Evolutionary conservation across 2,888 invertebrate species (phyloP).

Genomic region (Dolichopus griseipennis): DNA sequence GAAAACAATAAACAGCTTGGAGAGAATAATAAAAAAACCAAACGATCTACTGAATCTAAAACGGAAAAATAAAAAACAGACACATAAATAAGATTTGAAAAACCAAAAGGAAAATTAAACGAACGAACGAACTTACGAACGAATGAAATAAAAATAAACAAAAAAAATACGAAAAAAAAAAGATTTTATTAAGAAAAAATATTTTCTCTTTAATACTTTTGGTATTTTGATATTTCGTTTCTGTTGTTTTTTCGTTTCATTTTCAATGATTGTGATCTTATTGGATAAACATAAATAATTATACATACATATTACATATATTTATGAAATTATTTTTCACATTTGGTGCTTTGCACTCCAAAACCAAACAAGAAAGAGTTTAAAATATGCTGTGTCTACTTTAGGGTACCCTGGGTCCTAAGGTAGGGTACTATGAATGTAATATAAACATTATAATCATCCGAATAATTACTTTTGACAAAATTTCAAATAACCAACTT

Average conservation of each 20-base stretch:
- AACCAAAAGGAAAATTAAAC: background rate
- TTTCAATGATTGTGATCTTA: slow-evolving; percentile 2
- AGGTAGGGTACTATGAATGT: no score
- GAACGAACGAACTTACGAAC: no score
- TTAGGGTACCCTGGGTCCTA: no score
- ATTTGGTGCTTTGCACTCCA: background rate
- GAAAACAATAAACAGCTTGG: background rate
- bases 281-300: slow-evolving; percentile 1
- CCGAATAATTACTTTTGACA: no score
- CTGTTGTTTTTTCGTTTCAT: no score
- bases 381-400: no score
- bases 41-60: background rate
- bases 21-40: no score
- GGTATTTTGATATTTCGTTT: background rate
- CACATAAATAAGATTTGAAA: background rate
- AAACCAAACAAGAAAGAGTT: background rate
- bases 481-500: no score
- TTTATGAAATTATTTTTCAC: background rate
- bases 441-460: no score
- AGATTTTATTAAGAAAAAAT: background rate
- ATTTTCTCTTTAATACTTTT: background rate
- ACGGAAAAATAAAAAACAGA: background rate
- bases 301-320: background rate
- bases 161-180: no score
- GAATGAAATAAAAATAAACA: no score